Conservation (phyloP, 1,140 invertebrate genomes). For the Tetraneura akinire region DNA sequence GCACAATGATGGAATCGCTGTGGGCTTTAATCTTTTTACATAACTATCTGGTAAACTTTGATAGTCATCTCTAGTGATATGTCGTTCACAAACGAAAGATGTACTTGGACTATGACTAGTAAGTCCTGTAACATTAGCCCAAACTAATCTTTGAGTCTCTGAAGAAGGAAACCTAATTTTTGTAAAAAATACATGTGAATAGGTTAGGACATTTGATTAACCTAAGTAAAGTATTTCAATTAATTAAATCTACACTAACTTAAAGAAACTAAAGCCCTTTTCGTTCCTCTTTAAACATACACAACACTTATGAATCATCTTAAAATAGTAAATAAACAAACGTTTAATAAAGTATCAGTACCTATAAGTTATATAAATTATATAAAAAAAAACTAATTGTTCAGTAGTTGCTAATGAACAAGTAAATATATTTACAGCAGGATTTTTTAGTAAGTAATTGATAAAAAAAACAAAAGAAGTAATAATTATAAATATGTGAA, state of each 20-base stretch:
- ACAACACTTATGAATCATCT: too few species aligned
- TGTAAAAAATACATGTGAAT: neutral
- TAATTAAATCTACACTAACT: neutral
- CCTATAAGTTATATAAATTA: too few species aligned
- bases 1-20: neutral
- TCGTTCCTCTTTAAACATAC: too few species aligned
- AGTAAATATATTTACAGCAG: too few species aligned
- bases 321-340: too few species aligned
- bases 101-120: constrained; percentile 1
- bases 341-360: too few species aligned
- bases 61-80: neutral
- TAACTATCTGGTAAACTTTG: neutral
- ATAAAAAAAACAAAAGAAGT: too few species aligned
- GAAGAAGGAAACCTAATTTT: neutral
- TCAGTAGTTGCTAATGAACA: too few species aligned
- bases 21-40: neutral
- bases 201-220: neutral
- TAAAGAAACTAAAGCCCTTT: too few species aligned
- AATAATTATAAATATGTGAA: too few species aligned
- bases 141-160: neutral
- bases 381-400: too few species aligned
- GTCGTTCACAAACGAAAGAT: neutral
- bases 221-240: neutral
- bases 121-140: neutral
- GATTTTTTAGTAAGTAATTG: too few species aligned